Conservation (phyloP, 2,113 vertebrate species). For the Osmerus mordax region DNA sequence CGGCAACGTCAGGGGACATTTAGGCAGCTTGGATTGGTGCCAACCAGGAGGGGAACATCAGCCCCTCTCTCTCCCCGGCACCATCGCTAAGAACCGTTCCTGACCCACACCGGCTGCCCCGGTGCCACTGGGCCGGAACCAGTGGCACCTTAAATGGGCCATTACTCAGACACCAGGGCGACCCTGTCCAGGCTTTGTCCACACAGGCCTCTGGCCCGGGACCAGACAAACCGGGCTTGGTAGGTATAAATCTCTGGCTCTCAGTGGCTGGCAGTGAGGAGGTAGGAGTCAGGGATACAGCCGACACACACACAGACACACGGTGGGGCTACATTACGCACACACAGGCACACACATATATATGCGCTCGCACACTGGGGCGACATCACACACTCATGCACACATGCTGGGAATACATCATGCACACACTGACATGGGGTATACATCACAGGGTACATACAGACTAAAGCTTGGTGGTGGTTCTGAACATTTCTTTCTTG, state of each 20-base stretch:
- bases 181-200: slow-evolving; percentile 24
- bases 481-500: neutral
- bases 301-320: neutral
- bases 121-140: slow-evolving; percentile 21
- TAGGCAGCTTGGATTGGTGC: neutral
- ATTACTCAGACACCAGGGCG: slow-evolving; percentile 30
- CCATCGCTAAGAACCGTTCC: neutral
- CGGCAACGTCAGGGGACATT: neutral
- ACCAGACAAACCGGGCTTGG: slow-evolving; percentile 27
- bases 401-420: neutral
- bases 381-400: neutral
- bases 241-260: slow-evolving; percentile 30
- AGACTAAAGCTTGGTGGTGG: neutral
- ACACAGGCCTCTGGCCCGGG: slow-evolving; percentile 30
- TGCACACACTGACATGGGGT: too few relatives aligned
- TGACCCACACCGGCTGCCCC: neutral
- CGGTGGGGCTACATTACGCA: neutral
- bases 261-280: slow-evolving; percentile 29
- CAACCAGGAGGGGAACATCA: neutral
- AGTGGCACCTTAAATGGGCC: slow-evolving; percentile 30
- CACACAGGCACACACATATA: neutral
- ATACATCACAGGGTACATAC: neutral
- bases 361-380: too few relatives aligned
- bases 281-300: slow-evolving; percentile 19
- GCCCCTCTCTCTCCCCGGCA: neutral